Base-by-base conservation (phyloP, 2,113 vertebrate species). In the Alligator mississippiensis region DNA sequence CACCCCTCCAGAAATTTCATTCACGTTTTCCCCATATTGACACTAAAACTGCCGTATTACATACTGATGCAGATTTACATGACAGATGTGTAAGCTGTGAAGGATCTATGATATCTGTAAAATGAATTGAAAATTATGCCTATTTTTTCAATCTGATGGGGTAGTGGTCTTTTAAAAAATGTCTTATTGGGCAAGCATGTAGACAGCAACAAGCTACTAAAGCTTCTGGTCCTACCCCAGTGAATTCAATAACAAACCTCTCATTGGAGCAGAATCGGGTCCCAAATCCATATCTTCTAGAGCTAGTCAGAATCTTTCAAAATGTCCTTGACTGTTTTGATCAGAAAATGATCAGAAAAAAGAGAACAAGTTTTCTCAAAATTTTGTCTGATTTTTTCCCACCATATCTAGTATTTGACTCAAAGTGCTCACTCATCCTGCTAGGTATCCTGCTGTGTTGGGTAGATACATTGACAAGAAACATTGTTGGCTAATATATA, bases 1-100 rank as follows among this genome's bases (percentile, higher is more conserved):
- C 80, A 28, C 90, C 92, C 27, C 30, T 91, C 22, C 90, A 75
- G 83, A 94, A 89, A 90, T 92, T 81, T 34, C 62, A 61, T 92
- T 85, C 11, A 28, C 90, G 18, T 88, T 95, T 91, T 91, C 80
- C 94, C 78, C 86, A 90, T 59, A 60, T 57, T 54, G 91, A n/a
- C 77, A 90, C 80, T 83, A 27, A 90, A 92, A 34, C 70, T 83
- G 30, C 83, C 80, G n/a, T 61, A 93, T 94, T 86, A 89, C 86
- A 89, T 68, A 0, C 22, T 96, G 96, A 87, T 82, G 76, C 77
- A 89, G 85, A 92, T 96, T 96, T 91, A 78, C 80, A 5, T 88
- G 92, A 88, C 93, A 93, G 88, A 84, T 88, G 68, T 79, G 85
- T 93, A 88, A 80, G 75, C 88, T 93, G 90, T 30, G 74, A 88